Base-by-base conservation (phyloP, 2,113 vertebrate genomes). In the Silurus meridionalis region DNA sequence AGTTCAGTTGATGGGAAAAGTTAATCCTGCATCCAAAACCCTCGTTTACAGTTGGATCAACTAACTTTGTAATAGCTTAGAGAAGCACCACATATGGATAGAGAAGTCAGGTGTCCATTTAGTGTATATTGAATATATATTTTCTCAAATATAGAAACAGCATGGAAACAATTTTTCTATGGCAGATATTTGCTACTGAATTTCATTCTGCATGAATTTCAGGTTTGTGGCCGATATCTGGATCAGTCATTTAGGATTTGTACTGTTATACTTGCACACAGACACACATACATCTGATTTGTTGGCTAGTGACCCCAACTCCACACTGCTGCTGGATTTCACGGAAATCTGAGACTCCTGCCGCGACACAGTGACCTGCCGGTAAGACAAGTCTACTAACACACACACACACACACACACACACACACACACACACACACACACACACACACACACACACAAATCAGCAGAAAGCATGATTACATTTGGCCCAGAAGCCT, bases 241-340 rank as follows among this genome's bases (percentile, higher is more conserved):
- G 64, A 72, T 17, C 13, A 72, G 69, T 21, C 37, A 9, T 72
- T 72, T 50, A 72, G 17, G 37, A 48, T 72, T 48, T 72, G 19
- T 48, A 52, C 7, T 74, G 10, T 50, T 52, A 75, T 11, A 25
- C 75, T 10, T 53, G 6, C 64, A 15, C 8, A 23, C 48, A 37
- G 2, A 4, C 3, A 23, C 48, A 85, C 91, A 88, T 77, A 96
- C 96, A 95, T 97, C 96, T 2, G 91, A 88, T 90, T 92, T 84
- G 93, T 92, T 93, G 91, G 91, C 93, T 83, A 94, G 85, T 0
- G 95, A 96, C 85, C 96, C 95, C 4, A 97, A 94, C 91, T 99
- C 98, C 93, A 97, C 92, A 64, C 96, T 98, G 92, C 95, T 96
- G 0, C 93, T 95, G 0, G 97, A 97, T 90, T 97, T 98, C 86